Base-by-base conservation (phyloP, 2,888 invertebrate species). In the Eupelmus urozonus region DNA sequence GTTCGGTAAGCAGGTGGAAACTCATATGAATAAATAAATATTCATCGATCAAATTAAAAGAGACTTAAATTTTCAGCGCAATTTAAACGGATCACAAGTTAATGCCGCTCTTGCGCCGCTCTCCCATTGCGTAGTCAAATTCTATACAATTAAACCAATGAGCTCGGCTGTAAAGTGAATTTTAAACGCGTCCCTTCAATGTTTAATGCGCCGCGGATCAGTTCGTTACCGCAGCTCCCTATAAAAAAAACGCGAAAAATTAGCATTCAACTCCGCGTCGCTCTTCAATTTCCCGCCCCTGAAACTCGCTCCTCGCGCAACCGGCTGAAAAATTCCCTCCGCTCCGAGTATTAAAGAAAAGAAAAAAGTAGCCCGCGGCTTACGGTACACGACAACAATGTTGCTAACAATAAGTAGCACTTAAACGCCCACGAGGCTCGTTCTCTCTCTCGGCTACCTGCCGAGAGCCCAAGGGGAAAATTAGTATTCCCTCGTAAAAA, bases 401-500 rank as follows among this genome's bases (percentile, higher is more conserved):
- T 71, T 66, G 74, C 63, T 59, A 69, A 69, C 62, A 53, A 71
- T 75, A 59, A 79, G 69, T 71, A 53, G 69, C 59, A 65, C 51
- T 70, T 59, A 65, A 78, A 70, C 75, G 74, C 78, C 65, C 78
- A 49, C 60, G 45, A 29, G 40, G 45, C 13, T 27, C 16, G 25
- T 49, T n/a, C n/a, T n/a, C n/a, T n/a, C n/a, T n/a, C n/a, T n/a
- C 20, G 23, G 49, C 13, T 20, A 23, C 63, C 42, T 13, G 42
- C 63, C 25, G 59, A 25, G 16, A 9, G 18, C 16, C 9, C 4
- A 23, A 34, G 55, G 53, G 60, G 59, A 70, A 76, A 67, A 72
- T 78, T 78, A 73, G 67, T 53, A 78, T 73, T 78, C 62, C 51
- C 72, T 73, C 72, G 72, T 78, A 67, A 78, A 76, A 73, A 51